Base-by-base conservation (phyloP, 1,140 invertebrate genomes). In the Conus ventricosus region DNA sequence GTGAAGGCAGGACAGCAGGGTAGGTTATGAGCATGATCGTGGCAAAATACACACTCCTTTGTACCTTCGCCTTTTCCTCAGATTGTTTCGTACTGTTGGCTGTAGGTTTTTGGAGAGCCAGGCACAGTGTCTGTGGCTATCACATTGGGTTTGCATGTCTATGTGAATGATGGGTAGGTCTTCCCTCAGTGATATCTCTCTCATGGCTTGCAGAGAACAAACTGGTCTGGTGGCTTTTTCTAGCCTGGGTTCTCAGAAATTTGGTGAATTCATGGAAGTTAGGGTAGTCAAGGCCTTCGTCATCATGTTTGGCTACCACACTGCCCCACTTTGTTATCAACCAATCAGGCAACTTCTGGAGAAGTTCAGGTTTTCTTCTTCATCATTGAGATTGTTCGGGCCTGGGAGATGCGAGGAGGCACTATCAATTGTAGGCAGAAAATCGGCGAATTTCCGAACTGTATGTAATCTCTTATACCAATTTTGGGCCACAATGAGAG, bases 281-380 rank as follows among this genome's bases (percentile, higher is more conserved):
- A 20, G 60, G 60, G 17, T 63, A 63, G 11, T 63, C 60, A 13
- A 20, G 11, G 60, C 60, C 60, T 20, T 63, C 17, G 1, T 13
- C 17, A 63, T 63, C 60, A 63, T 63, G 60, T 63, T 63, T 20
- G 17, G 60, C 60, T 13, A 63, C 60, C 8, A 80, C n/a, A 1
- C n/a, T 80, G 76, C 39, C 39, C 76, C 76, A 80, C n/a, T 80
- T 80, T 10, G 76, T 80, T 11, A 80, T 80, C 11, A 80, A 15
- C 76, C 76, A 80, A 23, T 80, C 76, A 15, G 76, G 5, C n/a
- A 80, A 5, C 39, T 51, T 80, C 76, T 17, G 76, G 11, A 80
- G n/a, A 80, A n/a, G 76, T 63, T 63, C 17, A 13, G 11, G 4
- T 63, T 63, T 63, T 63, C 60, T 20, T 63, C 60, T 20, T 1